A percentile compares a stretch with the other conserved stretches of the same genome.
Evolutionary conservation across 2,797 vertebrate species (phyloP).

Genomic region (Lates japonicus): DNA sequence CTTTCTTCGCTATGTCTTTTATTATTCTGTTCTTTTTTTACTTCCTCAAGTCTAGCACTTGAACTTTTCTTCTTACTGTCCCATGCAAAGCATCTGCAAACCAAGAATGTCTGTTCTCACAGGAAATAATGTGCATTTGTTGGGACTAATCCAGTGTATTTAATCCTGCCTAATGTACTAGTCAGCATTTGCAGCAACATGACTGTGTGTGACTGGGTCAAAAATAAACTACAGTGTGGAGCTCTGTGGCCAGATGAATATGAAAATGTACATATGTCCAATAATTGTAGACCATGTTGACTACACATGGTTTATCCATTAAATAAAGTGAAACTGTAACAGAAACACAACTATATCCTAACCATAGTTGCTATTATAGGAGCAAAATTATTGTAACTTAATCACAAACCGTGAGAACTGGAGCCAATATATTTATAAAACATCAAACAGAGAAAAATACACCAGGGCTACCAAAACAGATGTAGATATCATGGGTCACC

Average conservation of each 20-base stretch:
- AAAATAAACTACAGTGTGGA: not conserved
- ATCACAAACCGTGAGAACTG: not conserved
- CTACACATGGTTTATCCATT: not conserved
- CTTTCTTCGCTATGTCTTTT: not conserved
- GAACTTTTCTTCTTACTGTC: not conserved
- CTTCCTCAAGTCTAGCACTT: no score
- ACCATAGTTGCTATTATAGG: not conserved
- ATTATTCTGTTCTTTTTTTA: not conserved
- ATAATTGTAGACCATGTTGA: not conserved
- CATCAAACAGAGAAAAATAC: not conserved
- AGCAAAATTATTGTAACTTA: not conserved
- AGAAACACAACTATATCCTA: not conserved
- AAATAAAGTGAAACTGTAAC: not conserved
- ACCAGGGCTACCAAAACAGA: not conserved
- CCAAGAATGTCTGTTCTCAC: no score
- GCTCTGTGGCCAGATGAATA: not conserved
- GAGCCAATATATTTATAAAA: not conserved
- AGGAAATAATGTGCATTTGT: not conserved
- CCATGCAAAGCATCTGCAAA: no score
- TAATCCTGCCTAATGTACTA: not conserved
- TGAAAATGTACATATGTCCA: not conserved
- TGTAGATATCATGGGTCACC: not conserved
- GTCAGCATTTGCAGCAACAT: not conserved
- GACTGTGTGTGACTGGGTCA: not conserved
- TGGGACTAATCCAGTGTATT: not conserved